Evolutionary conservation across 2,888 invertebrate genomes (phyloP).

Genomic region (Coelopa pilipes): DNA sequence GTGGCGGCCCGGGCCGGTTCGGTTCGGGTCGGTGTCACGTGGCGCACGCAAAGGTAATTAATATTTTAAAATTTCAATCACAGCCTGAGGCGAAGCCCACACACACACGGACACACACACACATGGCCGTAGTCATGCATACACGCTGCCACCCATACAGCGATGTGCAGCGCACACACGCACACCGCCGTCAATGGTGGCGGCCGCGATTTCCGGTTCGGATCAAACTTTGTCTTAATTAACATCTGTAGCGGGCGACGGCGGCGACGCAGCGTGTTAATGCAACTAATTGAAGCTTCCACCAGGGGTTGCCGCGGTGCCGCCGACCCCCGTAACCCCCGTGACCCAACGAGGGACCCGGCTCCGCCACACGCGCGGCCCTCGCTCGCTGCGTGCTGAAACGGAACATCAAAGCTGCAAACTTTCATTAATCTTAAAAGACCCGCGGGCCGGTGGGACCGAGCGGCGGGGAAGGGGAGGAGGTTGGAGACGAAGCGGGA

Average conservation of each 20-base stretch:
- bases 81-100: neutral
- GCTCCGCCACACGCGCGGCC: neutral
- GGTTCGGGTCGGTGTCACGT: neutral
- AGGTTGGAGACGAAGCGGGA: neutral
- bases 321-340: neutral
- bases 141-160: too few relatives aligned
- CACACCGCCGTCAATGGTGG: neutral
- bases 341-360: neutral
- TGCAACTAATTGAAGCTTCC: neutral
- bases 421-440: constrained; percentile 26
- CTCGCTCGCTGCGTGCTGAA: neutral
- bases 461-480: neutral
- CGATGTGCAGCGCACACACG: neutral
- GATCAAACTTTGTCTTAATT: constrained; percentile 30
- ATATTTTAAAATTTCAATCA: constrained; percentile 26
- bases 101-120: constrained; percentile 11
- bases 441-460: constrained; percentile 5
- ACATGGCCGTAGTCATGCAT: neutral
- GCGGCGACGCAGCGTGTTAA: neutral
- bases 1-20: too few relatives aligned
- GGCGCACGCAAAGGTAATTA: constrained; percentile 15
- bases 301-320: neutral
- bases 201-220: constrained; percentile 9
- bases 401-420: constrained; percentile 24
- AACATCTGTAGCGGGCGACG: constrained; percentile 11